Conservation (phyloP, 2,113 vertebrate genomes). For the Nesospiza acunhae region DNA sequence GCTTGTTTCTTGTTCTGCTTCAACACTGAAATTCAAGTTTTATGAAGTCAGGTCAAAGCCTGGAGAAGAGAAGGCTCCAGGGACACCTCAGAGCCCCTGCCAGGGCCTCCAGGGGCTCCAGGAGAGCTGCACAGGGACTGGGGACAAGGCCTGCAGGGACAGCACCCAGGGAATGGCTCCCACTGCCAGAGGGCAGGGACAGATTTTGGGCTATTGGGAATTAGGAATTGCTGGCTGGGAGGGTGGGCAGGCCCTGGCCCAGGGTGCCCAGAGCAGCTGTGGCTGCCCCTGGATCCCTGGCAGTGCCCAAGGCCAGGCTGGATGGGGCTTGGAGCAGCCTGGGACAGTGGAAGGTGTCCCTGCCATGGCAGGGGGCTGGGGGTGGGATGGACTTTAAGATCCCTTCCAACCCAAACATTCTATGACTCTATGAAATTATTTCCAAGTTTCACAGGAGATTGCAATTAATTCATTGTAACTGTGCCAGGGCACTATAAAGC, state of each 20-base stretch:
- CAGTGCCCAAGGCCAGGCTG: not conserved
- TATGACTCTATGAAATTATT: not conserved
- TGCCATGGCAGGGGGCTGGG: not conserved
- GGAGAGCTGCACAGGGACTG: not conserved
- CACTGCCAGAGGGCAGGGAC: not conserved
- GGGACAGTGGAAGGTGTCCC: not conserved
- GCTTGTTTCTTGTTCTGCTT: not conserved
- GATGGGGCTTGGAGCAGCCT: not conserved
- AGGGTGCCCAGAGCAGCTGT: not conserved
- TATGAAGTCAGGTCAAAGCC: not conserved
- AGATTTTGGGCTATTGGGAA: too few relatives aligned
- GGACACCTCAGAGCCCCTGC: not conserved
- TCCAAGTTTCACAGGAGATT: not conserved
- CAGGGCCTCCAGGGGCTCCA: not conserved
- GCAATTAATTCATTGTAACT: not conserved
- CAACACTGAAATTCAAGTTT: not conserved
- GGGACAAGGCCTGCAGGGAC: not conserved
- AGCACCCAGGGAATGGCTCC: not conserved
- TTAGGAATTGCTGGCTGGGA: not conserved
- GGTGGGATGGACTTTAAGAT: fast-evolving
- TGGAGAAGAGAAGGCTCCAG: not conserved
- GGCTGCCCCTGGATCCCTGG: not conserved
- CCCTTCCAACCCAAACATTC: not conserved
- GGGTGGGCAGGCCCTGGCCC: not conserved
- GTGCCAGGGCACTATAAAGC: not conserved